Evolutionary conservation across 2,113 vertebrate species (phyloP).

Genomic region (Percina caprodes): DNA sequence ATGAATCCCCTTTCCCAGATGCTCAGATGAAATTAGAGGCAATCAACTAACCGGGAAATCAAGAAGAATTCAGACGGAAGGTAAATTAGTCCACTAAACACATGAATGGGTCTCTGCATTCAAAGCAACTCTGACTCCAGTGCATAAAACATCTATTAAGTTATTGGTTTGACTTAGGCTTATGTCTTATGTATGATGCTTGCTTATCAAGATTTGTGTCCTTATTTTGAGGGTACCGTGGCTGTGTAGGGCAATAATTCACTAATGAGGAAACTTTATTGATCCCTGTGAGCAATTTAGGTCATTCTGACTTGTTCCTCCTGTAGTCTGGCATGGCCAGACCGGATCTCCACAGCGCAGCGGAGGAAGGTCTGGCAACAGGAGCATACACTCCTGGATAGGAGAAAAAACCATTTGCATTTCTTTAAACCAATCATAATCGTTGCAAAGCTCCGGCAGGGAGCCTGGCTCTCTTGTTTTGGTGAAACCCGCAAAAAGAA

Average conservation of each 20-base stretch:
- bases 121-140: constrained; percentile 20
- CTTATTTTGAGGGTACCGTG: constrained; percentile 14
- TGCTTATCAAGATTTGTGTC: constrained; percentile 33
- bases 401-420: no score
- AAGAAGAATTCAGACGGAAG: constrained; percentile 57
- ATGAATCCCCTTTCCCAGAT: constrained; percentile 58
- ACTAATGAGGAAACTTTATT: constrained; percentile 29
- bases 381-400: no score
- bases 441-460: no score
- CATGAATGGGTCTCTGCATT: constrained; percentile 42
- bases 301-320: constrained; percentile 8
- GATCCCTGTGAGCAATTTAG: constrained; percentile 17
- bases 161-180: constrained; percentile 38
- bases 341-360: no score
- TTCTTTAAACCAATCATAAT: no score
- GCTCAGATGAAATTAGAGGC: constrained; percentile 65
- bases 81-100: constrained; percentile 61
- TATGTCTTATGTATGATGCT: constrained; percentile 39
- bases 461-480: no score
- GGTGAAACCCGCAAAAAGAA: no score
- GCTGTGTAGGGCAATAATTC: constrained; percentile 23
- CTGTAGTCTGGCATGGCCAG: no score
- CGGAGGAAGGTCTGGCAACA: no score
- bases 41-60: constrained; percentile 66
- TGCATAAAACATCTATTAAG: constrained; percentile 31